Evolutionary conservation across 2,888 invertebrate species (phyloP).

Genomic region (Palloptera scutellata): DNA sequence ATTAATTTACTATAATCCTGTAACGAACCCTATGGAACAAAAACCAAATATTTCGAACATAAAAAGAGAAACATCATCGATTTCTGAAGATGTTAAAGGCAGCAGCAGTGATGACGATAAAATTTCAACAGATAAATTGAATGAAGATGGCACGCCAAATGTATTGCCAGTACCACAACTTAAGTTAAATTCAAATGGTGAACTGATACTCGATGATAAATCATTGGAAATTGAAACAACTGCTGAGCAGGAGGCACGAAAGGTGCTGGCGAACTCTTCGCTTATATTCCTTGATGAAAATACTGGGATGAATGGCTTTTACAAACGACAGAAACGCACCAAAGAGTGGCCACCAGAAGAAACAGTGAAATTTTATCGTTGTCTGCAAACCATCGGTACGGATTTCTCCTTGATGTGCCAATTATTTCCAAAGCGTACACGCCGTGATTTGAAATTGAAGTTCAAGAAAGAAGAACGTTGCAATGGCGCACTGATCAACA

Average conservation of each 20-base stretch:
- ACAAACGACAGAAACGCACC: constrained; percentile 73
- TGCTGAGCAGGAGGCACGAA: constrained; percentile 69
- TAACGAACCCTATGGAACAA: constrained; percentile 75
- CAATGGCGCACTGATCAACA: constrained; percentile 77
- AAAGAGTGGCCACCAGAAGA: constrained; percentile 81
- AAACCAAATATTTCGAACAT: constrained; percentile 46
- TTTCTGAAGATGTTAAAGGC: constrained; percentile 34
- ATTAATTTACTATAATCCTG: constrained; percentile 90
- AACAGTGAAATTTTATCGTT: constrained; percentile 90
- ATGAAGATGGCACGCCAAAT: constrained; percentile 47
- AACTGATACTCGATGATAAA: constrained; percentile 84
- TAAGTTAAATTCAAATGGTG: constrained; percentile 85
- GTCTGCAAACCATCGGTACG: constrained; percentile 87
- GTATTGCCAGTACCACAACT: constrained; percentile 80
- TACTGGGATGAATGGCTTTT: constrained; percentile 68
- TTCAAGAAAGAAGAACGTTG: constrained; percentile 90
- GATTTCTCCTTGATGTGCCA: constrained; percentile 91
- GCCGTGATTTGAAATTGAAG: constrained; percentile 88
- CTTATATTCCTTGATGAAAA: constrained; percentile 74
- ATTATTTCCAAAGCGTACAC: constrained; percentile 79
- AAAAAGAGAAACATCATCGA: constrained; percentile 55
- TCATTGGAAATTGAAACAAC: constrained; percentile 79
- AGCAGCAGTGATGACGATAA: constrained; percentile 16
- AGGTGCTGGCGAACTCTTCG: constrained; percentile 71
- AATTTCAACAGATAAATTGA: constrained; percentile 27